phyloP scores from a whole-genome alignment of 2,888 invertebrate species.

The Choreutis nemorana region DNA sequence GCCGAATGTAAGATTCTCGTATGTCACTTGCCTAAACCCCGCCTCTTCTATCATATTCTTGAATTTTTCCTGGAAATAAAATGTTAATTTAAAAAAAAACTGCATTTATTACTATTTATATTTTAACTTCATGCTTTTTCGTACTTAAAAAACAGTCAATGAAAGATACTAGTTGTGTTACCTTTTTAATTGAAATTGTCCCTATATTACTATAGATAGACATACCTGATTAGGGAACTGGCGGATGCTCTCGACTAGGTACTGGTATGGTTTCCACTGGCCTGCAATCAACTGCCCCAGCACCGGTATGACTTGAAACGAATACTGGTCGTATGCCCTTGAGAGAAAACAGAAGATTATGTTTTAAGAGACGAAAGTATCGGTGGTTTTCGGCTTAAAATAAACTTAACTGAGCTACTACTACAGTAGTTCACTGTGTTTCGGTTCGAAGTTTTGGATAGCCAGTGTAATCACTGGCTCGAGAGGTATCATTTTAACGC shows the following conservation, averaged over 20 bases:
- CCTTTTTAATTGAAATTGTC: too few relatives aligned
- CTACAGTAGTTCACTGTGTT: too few relatives aligned
- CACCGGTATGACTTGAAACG: slow-evolving; percentile 96
- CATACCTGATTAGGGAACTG: slow-evolving; percentile 93
- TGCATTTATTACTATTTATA: neutral
- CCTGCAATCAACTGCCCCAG: slow-evolving; percentile 93
- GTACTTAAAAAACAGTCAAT: too few relatives aligned
- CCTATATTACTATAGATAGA: neutral
- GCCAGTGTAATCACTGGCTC: too few relatives aligned
- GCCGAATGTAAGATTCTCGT: slow-evolving; percentile 92
- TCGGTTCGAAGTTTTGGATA: too few relatives aligned
- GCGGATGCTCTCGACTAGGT: slow-evolving; percentile 97
- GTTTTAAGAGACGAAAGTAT: neutral
- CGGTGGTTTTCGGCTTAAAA: too few relatives aligned
- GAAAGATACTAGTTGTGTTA: too few relatives aligned
- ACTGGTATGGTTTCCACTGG: slow-evolving; percentile 97
- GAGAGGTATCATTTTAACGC: too few relatives aligned
- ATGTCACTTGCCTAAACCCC: slow-evolving; percentile 87
- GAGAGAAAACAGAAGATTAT: too few relatives aligned
- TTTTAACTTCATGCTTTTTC: too few relatives aligned
- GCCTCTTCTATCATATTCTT: slow-evolving; percentile 86
- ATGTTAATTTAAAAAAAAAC: neutral
- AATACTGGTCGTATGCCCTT: slow-evolving; percentile 95
- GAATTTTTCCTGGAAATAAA: slow-evolving; percentile 76
- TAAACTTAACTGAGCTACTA: too few relatives aligned